Conservation (phyloP, 2,888 invertebrate genomes). For the Slavum lentiscoides region DNA sequence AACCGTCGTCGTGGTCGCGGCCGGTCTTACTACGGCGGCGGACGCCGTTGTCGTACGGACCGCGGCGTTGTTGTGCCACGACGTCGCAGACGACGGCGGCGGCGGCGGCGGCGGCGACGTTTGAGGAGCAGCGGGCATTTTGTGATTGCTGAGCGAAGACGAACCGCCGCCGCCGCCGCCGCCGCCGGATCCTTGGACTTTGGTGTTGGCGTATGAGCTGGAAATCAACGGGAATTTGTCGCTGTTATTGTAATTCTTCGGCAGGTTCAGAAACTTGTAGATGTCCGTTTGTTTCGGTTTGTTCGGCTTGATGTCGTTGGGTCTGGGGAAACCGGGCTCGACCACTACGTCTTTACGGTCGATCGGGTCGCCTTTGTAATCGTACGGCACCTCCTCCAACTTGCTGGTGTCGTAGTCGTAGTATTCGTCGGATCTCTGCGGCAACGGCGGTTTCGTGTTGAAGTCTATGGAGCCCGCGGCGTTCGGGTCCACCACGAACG, state of each 20-base stretch:
- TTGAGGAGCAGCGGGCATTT: conserved; percentile 55
- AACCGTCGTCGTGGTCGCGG: conserved; percentile 57
- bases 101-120: too few relatives aligned
- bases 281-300: conserved; percentile 63
- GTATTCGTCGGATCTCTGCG: conserved; percentile 57
- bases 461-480: conserved; percentile 68
- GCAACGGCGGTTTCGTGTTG: conserved; percentile 63
- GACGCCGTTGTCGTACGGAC: background rate
- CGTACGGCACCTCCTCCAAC: conserved; percentile 50
- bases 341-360: conserved; percentile 61
- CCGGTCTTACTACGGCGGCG: background rate
- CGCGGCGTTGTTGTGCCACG: conserved; percentile 2
- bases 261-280: conserved; percentile 71
- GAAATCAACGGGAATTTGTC: conserved; percentile 73
- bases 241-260: conserved; percentile 68
- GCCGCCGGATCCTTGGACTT: conserved; percentile 65
- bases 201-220: conserved; percentile 73
- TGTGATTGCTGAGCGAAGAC: conserved; percentile 57
- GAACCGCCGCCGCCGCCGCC: conserved; percentile 35
- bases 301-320: conserved; percentile 64
- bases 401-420: conserved; percentile 58
- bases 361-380: conserved; percentile 61
- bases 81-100: conserved; percentile 53
- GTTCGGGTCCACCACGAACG: conserved; percentile 73
- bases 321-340: conserved; percentile 60